Percentiles rank a stretch among this genome's conserved stretches.
These are phyloP conservation scores for Aphelinus certus DNA, from an alignment of 1,140 invertebrate species.

Conservation along the genomic window DNA sequence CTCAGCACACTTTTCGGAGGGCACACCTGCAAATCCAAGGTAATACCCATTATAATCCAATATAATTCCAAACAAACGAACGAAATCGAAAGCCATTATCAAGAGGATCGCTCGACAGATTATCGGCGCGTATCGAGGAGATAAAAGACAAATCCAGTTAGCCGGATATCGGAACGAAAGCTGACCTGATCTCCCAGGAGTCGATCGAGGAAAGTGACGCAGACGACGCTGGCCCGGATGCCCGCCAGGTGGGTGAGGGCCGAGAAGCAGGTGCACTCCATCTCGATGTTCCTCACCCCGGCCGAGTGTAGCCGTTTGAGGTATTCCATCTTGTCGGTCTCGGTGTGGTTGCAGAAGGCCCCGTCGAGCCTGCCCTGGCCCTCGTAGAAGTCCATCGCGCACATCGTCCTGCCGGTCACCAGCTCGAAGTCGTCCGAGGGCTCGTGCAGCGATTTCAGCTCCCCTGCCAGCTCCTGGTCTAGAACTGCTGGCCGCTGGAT, in stretches of 20 bases:
- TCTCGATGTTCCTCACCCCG: conserved; percentile 96
- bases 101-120: neutral
- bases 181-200: conserved; percentile 92
- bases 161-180: neutral
- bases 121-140: neutral
- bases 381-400: conserved; percentile 98
- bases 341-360: conserved; percentile 93
- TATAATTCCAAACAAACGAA: no score
- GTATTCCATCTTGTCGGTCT: conserved; percentile 90
- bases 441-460: conserved; percentile 75
- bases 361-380: conserved; percentile 95
- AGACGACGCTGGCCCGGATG: conserved; percentile 93
- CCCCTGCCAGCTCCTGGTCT: conserved; percentile 80
- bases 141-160: neutral
- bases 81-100: no score
- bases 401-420: conserved; percentile 91
- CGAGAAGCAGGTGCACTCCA: conserved; percentile 94
- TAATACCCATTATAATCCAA: neutral
- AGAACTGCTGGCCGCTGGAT: conserved; percentile 83
- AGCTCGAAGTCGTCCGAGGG: conserved; percentile 82
- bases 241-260: conserved; percentile 94
- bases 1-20: conserved; percentile 84
- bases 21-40: conserved; percentile 70
- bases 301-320: conserved; percentile 78
- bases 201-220: conserved; percentile 92